Evolutionary conservation across 2,113 vertebrate genomes (phyloP).

Genomic region (Entomyzon cyanotis): DNA sequence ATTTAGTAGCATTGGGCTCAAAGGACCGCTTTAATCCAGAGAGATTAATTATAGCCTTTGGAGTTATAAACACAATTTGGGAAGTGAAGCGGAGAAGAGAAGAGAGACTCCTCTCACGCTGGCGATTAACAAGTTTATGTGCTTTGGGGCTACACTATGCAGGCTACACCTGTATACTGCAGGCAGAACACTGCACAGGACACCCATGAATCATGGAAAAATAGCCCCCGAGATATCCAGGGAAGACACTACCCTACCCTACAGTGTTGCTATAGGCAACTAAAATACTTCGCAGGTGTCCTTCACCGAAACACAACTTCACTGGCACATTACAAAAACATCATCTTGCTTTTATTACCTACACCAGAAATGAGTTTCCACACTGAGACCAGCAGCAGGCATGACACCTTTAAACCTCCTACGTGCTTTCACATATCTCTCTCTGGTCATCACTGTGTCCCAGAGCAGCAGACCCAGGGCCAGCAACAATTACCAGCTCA

Average conservation of each 20-base stretch:
- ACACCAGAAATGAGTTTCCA: accelerated
- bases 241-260: neutral
- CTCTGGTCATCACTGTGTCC: accelerated
- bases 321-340: accelerated
- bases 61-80: conserved; percentile 29
- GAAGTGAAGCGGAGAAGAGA: neutral
- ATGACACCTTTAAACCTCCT: neutral
- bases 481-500: neutral
- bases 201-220: neutral
- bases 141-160: neutral
- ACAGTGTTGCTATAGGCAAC: neutral
- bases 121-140: neutral
- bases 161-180: neutral
- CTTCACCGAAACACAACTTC: neutral
- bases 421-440: accelerated
- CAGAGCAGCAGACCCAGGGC: accelerated
- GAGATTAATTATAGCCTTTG: conserved; percentile 67
- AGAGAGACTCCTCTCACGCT: neutral
- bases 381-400: neutral
- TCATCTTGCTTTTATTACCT: neutral
- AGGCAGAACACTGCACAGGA: neutral
- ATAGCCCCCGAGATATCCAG: neutral
- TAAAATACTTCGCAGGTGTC: neutral
- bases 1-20: conserved; percentile 60
- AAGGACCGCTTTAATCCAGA: conserved; percentile 52